Evolutionary conservation across 2,888 invertebrate genomes (phyloP), one percentile per base, ranked within the genome.

Genomic region (Troides helena): DNA sequence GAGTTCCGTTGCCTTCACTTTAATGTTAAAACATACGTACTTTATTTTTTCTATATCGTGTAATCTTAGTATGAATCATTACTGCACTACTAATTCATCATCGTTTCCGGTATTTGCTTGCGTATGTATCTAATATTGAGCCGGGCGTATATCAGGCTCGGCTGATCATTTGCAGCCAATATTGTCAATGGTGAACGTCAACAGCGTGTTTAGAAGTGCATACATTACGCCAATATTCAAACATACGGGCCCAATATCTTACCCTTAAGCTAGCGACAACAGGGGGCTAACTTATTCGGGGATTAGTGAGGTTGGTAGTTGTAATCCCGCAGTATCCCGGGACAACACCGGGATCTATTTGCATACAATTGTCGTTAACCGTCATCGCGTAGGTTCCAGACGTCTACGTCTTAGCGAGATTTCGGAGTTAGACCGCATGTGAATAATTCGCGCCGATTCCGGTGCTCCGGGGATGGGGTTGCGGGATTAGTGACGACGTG

Each of bases 291-390:
- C 84, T 83, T 79, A 80, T 79, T 77, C 74, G 67, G 67, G 86
- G 87, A 87, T 87, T 88, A 87, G 84, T 83, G 84, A 83, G 79
- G 86, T 85, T 78, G 79, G 81, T 79, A 77, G 75, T 75, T 75
- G 80, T 85, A 81, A 84, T 83, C 87, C 84, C 78, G 80, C 67
- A 65, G 79, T 80, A 85, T 85, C 82, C 83, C 81, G 81, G 84
- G 81, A 76, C 78, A 77, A 78, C 76, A 75, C 76, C 69, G 74
- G 74, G 76, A 65, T 71, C 70, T 74, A 91, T 91, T 90, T 90
- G 90, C 91, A 91, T 91, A 86, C 82, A 81, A 85, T 85, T 75
- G 82, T 85, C 85, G 89, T 91, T 90, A 89, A 83, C 80, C 81
- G 89, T 90, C 90, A 90, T 89, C 86, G 66, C 82, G 80, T 77